phyloP scores from a whole-genome alignment of 1,140 invertebrate genomes.

The Colletes gigas region DNA sequence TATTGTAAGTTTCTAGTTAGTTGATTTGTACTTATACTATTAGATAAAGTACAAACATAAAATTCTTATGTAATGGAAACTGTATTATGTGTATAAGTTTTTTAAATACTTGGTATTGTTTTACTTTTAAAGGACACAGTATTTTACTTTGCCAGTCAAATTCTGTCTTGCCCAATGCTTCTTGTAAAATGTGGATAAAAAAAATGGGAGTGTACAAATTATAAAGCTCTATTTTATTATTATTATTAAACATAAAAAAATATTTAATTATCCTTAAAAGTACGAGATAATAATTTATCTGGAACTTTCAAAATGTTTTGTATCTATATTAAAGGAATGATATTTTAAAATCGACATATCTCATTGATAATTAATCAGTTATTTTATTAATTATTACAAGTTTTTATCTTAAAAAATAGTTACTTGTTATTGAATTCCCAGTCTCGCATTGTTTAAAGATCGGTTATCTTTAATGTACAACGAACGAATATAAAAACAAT shows the following conservation, averaged over 20 bases:
- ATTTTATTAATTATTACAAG: constrained; percentile 21
- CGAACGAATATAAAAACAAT: neutral
- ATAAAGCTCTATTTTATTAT: too few relatives aligned
- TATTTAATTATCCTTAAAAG: neutral
- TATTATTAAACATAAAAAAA: too few relatives aligned
- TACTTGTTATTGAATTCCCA: neutral
- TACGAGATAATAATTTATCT: neutral
- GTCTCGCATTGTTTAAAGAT: constrained; percentile 12
- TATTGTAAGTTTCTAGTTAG: constrained; percentile 5
- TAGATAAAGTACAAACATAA: constrained; percentile 8
- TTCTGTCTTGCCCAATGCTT: neutral
- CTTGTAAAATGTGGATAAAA: constrained; percentile 3
- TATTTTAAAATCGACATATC: neutral
- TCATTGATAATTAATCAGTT: neutral
- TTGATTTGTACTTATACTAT: constrained; percentile 16
- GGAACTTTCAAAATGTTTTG: neutral
- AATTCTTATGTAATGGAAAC: constrained; percentile 6
- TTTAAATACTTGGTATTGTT: neutral
- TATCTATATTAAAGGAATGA: neutral
- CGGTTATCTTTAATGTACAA: constrained; percentile 11
- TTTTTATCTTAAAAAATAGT: constrained; percentile 19
- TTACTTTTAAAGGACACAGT: neutral
- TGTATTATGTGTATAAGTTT: neutral
- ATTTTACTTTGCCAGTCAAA: neutral
- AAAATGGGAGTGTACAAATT: constrained; percentile 13